Evolutionary conservation across 2,888 invertebrate species (phyloP).

Genomic region (Metallyticus violacea): DNA sequence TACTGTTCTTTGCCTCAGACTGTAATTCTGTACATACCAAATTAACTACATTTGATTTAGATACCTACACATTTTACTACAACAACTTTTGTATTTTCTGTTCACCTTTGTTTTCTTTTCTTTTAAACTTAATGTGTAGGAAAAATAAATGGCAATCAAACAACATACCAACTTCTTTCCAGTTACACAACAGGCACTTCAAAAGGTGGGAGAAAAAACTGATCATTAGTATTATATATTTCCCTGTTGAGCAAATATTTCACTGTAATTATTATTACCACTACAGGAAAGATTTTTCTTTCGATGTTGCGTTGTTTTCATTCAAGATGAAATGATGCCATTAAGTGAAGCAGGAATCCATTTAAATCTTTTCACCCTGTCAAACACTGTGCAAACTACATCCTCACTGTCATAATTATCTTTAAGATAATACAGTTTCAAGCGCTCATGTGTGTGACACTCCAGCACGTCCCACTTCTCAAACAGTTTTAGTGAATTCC

Average conservation of each 20-base stretch:
- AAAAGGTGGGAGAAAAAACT: no score
- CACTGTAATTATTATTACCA: neutral
- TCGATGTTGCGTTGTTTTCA: neutral
- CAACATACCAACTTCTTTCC: neutral
- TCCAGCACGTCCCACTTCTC: constrained; percentile 80
- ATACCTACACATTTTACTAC: no score
- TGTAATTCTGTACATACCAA: no score
- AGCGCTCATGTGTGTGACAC: constrained; percentile 44
- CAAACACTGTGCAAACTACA: constrained; percentile 24
- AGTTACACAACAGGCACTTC: neutral
- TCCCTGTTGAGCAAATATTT: neutral
- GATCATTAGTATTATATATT: neutral
- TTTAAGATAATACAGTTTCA: constrained; percentile 49
- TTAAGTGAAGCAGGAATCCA: neutral
- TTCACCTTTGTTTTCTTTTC: no score
- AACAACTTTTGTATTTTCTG: no score
- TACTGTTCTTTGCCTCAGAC: no score
- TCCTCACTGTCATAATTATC: constrained; percentile 40
- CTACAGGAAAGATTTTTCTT: neutral
- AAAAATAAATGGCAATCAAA: neutral
- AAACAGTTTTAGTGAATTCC: constrained; percentile 77
- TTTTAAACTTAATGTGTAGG: no score
- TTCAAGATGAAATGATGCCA: neutral
- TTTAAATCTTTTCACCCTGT: constrained; percentile 27
- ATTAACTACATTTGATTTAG: no score